Conservation (phyloP, 2,797 vertebrate species). For the Vultur gryphus region DNA sequence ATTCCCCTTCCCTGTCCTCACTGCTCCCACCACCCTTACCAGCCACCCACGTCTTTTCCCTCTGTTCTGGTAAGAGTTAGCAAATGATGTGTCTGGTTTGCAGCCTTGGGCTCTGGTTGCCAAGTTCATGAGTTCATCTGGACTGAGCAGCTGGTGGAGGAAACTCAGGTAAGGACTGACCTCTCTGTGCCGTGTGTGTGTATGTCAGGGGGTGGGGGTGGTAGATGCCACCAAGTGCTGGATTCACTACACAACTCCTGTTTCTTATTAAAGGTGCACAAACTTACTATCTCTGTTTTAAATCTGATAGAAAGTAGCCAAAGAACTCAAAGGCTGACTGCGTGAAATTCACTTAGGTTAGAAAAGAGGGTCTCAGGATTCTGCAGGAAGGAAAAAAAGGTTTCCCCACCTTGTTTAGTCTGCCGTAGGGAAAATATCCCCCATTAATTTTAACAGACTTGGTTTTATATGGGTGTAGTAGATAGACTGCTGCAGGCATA, state of each 20-base stretch:
- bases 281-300: neutral
- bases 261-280: neutral
- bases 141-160: neutral
- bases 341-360: neutral
- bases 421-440: neutral
- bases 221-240: neutral
- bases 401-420: neutral
- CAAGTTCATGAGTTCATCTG: neutral
- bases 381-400: neutral
- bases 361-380: neutral
- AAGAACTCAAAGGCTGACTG: neutral
- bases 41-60: neutral
- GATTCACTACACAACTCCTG: neutral
- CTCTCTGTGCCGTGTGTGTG: neutral
- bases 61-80: neutral
- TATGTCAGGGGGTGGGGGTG: neutral
- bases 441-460: neutral
- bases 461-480: neutral
- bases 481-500: neutral
- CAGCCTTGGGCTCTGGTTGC: neutral
- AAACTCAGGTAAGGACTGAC: neutral
- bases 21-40: neutral
- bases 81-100: neutral
- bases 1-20: neutral
- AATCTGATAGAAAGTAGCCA: neutral